Evolutionary conservation across 2,113 vertebrate species (phyloP).

Genomic region (Lipotes vexillifer): DNA sequence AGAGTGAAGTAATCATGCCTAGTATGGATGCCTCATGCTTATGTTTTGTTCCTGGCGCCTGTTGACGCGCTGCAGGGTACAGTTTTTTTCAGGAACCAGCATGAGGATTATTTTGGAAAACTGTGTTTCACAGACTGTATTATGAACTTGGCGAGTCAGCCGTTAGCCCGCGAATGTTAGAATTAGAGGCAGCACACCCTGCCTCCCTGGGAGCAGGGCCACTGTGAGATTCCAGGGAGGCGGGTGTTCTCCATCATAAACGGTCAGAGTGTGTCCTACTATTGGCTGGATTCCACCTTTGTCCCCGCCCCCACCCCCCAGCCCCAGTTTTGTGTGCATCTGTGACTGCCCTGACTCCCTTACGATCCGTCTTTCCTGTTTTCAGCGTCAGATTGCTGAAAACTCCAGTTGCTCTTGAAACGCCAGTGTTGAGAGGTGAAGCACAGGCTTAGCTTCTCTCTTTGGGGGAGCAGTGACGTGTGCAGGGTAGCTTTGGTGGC

Average conservation of each 20-base stretch:
- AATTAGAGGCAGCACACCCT: neutral
- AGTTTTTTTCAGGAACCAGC: neutral
- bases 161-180: neutral
- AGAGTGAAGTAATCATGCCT: fast-evolving
- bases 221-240: neutral
- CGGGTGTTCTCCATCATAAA: too few relatives aligned
- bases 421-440: neutral
- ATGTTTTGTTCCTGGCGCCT: neutral
- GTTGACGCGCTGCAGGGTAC: fast-evolving
- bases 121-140: neutral
- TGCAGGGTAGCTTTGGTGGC: neutral
- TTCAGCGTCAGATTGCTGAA: neutral
- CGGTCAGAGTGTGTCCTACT: neutral
- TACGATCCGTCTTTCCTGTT: neutral
- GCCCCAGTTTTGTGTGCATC: neutral
- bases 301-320: fast-evolving
- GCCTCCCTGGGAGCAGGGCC: neutral
- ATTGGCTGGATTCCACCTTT: fast-evolving
- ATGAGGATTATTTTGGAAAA: neutral
- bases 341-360: neutral
- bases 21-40: fast-evolving
- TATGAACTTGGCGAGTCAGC: neutral
- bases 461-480: neutral
- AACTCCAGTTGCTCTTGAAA: neutral
- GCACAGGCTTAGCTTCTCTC: neutral